Base-by-base conservation (phyloP, 2,797 vertebrate species). In the Chelidonichthys spinosus region DNA sequence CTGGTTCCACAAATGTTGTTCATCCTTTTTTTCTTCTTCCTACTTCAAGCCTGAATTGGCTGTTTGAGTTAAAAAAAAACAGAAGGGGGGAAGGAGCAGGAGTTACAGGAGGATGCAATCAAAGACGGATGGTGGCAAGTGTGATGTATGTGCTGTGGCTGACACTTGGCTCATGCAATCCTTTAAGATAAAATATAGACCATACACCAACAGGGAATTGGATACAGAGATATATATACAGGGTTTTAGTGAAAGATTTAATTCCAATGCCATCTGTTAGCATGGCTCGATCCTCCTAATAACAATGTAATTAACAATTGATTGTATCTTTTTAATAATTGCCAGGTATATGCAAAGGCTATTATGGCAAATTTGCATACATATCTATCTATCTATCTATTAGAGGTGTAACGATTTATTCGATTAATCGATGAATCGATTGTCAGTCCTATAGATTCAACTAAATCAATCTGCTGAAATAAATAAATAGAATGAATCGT, bases 101-200 rank as follows among this genome's bases (percentile, higher is more conserved):
- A 69, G 67, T 49, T 58, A 74, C 67, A 84, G 63, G 73, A 79
- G 74, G 81, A 84, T 36, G 63, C 78, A 84, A 77, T 89, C 71
- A 81, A 89, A 91, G 88, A 87, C n/a, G 63, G 79, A 83, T 84
- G 79, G 69, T 65, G 83, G 70, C 76, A 63, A 70, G 72, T 47
- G 71, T 84, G 83, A 91, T 76, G 46, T 78, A 91, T 89, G 71
- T 82, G 76, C 75, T 59, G 66, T 63, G 52, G 79, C 67, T 86
- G 85, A 79, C 74, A 76, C 68, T 62, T 7, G 3, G 71, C 84
- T 87, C 68, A 43, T 10, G 58, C 81, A 77, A 81, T 90, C 80
- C 77, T 85, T 90, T 82, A 82, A 52, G 11, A 79, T 89, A 85
- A 90, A 86, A 89, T 88, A 91, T 74, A 81, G 67, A 76, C 70